Percentiles rank a stretch among this genome's conserved stretches.
Conservation (phyloP, 2,888 invertebrate genomes). For the Dichetophora obliterata region DNA sequence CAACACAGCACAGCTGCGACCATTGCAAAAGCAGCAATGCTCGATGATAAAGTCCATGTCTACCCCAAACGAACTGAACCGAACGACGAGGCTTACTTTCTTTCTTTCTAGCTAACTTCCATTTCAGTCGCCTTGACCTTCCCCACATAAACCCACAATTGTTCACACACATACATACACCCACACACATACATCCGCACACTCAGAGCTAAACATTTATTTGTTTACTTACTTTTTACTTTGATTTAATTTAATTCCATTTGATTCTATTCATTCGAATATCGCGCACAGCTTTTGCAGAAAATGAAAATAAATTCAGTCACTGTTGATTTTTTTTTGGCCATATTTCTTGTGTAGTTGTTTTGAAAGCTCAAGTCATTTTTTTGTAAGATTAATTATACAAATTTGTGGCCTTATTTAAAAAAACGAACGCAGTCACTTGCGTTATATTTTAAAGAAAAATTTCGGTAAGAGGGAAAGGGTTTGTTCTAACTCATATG, state of each 20-base stretch:
- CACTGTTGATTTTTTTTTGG: too few species aligned
- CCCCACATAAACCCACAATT: background rate
- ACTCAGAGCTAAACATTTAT: background rate
- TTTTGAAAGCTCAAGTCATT: too few species aligned
- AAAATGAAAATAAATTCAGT: too few species aligned
- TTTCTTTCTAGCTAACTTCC: background rate
- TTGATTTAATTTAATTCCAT: slow-evolving; percentile 1
- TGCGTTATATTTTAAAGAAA: too few species aligned
- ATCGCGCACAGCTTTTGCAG: too few species aligned
- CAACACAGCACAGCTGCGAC: background rate
- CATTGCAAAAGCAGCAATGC: background rate
- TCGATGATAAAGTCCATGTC: background rate
- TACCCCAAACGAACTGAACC: background rate
- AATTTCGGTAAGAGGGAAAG: too few species aligned
- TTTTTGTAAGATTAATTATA: too few species aligned
- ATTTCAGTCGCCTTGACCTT: slow-evolving; percentile 30
- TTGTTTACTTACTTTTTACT: background rate
- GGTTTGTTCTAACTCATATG: too few species aligned
- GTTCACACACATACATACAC: background rate
- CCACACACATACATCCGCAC: background rate
- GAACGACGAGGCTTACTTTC: slow-evolving; percentile 3
- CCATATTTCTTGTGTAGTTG: too few species aligned
- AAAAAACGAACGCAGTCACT: too few species aligned
- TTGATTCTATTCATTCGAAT: background rate
- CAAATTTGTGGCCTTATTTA: too few species aligned